phyloP scores from a whole-genome alignment of 2,797 vertebrate species.

The Margarornis squamiger region DNA sequence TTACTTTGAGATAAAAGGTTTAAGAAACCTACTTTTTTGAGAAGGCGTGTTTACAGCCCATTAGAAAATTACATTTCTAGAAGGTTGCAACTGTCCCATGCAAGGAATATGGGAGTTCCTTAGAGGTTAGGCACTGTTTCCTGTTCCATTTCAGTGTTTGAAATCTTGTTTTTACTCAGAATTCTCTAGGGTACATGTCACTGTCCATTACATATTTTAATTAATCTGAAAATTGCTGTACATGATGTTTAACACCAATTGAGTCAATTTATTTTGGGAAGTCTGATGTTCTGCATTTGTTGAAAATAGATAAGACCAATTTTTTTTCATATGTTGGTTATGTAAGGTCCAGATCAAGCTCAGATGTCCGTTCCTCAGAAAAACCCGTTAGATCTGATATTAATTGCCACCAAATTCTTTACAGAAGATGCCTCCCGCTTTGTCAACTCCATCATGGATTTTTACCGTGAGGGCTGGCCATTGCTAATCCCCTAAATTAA shows the following conservation, averaged over 20 bases:
- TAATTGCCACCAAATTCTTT: background rate
- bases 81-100: background rate
- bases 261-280: background rate
- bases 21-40: background rate
- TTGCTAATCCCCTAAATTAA: background rate
- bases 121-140: background rate
- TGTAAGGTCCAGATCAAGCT: background rate
- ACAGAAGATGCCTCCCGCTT: background rate
- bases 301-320: background rate
- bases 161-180: background rate
- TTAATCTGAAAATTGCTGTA: background rate
- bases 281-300: background rate
- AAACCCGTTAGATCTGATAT: background rate
- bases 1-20: background rate
- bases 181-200: background rate
- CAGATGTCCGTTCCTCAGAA: background rate
- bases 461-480: background rate
- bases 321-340: background rate
- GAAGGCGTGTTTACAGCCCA: background rate
- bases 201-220: background rate
- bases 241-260: background rate
- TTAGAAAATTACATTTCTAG: background rate
- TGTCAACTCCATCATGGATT: accelerated
- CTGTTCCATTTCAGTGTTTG: background rate
- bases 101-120: background rate